Percentiles rank a stretch among this genome's conserved stretches.
Evolutionary conservation across 2,113 vertebrate genomes (phyloP).

Genomic region (Bombycilla garrulus): DNA sequence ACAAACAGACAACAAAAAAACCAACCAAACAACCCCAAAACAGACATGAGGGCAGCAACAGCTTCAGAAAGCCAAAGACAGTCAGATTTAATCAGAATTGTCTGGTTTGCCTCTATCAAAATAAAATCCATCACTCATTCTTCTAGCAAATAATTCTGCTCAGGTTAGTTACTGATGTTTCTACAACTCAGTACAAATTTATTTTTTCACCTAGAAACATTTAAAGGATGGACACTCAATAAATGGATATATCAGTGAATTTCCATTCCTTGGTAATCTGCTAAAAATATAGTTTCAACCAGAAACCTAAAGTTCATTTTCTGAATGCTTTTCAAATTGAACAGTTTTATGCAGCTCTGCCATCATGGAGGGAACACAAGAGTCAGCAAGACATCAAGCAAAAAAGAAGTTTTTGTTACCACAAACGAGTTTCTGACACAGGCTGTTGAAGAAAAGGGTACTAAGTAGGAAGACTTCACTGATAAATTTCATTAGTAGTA

Average conservation of each 20-base stretch:
- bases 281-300: background rate
- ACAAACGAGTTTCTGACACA: background rate
- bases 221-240: background rate
- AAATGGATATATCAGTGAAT: background rate
- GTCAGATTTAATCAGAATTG: background rate
- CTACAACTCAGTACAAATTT: background rate
- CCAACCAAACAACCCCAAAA: background rate
- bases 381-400: background rate
- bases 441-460: background rate
- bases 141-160: background rate
- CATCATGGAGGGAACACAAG: accelerated
- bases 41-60: background rate
- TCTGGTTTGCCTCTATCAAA: background rate
- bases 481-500: background rate
- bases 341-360: background rate
- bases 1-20: background rate
- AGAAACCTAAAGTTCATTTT: background rate
- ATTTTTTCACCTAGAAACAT: background rate
- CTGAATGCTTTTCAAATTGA: background rate
- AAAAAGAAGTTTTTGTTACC: constrained; percentile 1
- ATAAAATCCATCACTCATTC: background rate
- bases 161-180: background rate
- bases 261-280: background rate
- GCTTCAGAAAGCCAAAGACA: background rate
- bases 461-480: background rate